Conservation (phyloP, 1,140 invertebrate genomes). For the Musca vetustissima region DNA sequence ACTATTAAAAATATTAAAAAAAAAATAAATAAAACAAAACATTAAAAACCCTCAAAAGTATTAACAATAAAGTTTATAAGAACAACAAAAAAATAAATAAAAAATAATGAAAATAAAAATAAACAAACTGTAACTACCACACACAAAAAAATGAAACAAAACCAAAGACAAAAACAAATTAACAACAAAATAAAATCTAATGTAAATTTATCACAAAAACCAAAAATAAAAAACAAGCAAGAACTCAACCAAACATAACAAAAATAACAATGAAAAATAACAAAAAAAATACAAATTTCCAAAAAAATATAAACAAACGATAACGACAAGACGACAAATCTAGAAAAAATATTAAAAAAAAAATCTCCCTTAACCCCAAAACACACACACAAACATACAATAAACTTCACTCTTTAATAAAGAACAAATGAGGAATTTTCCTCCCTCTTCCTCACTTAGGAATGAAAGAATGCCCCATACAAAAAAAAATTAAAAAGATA, state of each 20-base stretch:
- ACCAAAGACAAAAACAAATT: constrained; percentile 2
- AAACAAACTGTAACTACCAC: background rate
- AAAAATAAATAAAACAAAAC: constrained; percentile 3
- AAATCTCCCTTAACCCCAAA: constrained; percentile 21
- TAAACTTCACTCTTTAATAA: too few species aligned
- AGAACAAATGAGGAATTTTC: too few species aligned
- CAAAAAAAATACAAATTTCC: background rate
- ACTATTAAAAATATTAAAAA: constrained; percentile 1
- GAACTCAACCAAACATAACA: constrained; percentile 8
- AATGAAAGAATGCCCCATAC: too few species aligned
- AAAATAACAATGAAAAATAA: constrained; percentile 6
- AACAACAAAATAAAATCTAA: constrained; percentile 4
- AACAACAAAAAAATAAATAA: background rate
- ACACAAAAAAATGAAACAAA: background rate
- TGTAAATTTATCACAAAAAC: constrained; percentile 4
- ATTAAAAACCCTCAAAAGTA: constrained; percentile 18
- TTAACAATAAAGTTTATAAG: constrained; percentile 14
- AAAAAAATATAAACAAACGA: too few species aligned
- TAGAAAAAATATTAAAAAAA: constrained; percentile 26
- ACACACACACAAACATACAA: too few species aligned
- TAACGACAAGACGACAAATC: constrained; percentile 20
- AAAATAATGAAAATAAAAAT: too few species aligned
- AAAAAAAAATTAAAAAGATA: background rate
- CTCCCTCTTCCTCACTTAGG: too few species aligned
- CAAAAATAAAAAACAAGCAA: constrained; percentile 16